These are phyloP conservation scores for Drosophila ironensis DNA, from an alignment of 1,140 invertebrate genomes.

Conservation along the genomic window DNA sequence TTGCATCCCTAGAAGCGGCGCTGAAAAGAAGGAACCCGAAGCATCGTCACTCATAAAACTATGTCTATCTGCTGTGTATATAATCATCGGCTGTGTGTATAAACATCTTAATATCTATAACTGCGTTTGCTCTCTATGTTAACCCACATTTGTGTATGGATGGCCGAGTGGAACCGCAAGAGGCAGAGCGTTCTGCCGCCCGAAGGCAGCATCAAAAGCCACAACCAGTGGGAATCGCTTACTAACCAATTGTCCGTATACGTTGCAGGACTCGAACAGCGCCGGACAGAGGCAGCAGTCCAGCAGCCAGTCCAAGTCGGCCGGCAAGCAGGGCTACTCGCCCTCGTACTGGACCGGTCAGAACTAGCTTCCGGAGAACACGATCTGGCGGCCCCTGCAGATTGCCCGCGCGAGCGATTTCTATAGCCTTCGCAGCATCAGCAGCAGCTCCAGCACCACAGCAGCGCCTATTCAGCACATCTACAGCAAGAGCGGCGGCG, in stretches of 20 bases:
- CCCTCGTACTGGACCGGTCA: conserved; percentile 86
- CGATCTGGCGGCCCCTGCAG: conserved; percentile 69
- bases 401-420: conserved; percentile 51
- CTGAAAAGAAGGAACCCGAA: background rate
- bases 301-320: conserved; percentile 87
- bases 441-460: conserved; percentile 14
- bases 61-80: conserved; percentile 6
- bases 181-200: conserved; percentile 6
- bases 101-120: conserved; percentile 1
- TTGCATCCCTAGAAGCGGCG: background rate
- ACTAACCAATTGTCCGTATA: background rate
- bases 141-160: conserved; percentile 30
- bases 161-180: conserved; percentile 24
- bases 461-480: conserved; percentile 58
- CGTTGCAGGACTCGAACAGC: conserved; percentile 86
- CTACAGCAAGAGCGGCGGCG: conserved; percentile 50
- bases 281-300: conserved; percentile 87
- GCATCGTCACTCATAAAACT: conserved; percentile 31
- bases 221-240: no score
- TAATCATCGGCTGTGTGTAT: conserved; percentile 18
- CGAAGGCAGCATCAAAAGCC: conserved; percentile 3
- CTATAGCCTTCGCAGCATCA: conserved; percentile 53
- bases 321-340: conserved; percentile 86
- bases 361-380: conserved; percentile 83
- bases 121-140: conserved; percentile 19